These are phyloP conservation scores for Tenebrosternarchus preto DNA, from an alignment of 2,113 vertebrate species.

Conservation along the genomic window DNA sequence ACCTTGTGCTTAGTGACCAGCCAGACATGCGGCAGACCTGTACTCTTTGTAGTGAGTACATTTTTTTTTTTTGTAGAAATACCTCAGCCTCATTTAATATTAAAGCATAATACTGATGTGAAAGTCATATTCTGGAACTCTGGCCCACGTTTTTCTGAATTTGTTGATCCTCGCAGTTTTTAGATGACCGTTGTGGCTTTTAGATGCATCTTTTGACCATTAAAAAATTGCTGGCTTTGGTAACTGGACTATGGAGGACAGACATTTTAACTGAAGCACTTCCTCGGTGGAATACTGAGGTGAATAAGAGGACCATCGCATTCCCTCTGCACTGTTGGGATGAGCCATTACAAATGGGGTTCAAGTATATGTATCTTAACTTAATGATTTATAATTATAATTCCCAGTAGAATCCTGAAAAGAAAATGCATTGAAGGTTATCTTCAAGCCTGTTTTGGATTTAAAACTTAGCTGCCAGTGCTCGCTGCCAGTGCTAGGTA, in stretches of 20 bases:
- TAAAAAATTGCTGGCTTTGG: neutral
- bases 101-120: neutral
- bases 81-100: slow-evolving; percentile 21
- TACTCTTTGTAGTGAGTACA: neutral
- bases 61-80: slow-evolving; percentile 31
- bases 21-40: neutral
- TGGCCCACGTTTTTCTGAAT: neutral
- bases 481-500: too few species aligned
- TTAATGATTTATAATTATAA: neutral
- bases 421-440: neutral
- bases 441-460: neutral
- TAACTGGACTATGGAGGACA: neutral
- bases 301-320: neutral
- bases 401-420: neutral
- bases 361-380: neutral
- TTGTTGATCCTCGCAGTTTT: neutral
- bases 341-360: too few species aligned
- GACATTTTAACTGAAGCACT: neutral
- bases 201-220: neutral
- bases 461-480: neutral
- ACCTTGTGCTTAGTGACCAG: neutral
- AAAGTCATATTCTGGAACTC: neutral
- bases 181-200: neutral
- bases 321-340: too few species aligned
- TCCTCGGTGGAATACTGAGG: neutral